These are phyloP conservation scores for Nymphalis c-album DNA, from an alignment of 2,888 invertebrate genomes.

Conservation along the genomic window DNA sequence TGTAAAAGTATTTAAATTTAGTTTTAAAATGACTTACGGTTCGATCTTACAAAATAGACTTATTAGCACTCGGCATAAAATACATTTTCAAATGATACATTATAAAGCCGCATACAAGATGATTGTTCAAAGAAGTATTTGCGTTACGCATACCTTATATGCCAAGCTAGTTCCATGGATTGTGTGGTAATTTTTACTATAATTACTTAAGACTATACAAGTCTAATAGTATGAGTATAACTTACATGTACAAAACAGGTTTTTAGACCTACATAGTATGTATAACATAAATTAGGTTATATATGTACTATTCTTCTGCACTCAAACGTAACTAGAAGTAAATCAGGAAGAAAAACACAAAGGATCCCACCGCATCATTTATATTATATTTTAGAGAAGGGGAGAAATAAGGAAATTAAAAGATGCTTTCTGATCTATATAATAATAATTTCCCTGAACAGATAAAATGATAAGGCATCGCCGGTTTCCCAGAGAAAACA, in stretches of 20 bases:
- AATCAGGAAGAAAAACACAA: too few species aligned
- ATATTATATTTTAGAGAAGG: too few species aligned
- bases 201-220: neutral
- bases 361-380: too few species aligned
- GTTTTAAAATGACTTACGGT: conserved; percentile 26
- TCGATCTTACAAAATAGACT: conserved; percentile 25
- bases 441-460: too few species aligned
- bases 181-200: conserved; percentile 9
- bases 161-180: conserved; percentile 14
- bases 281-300: too few species aligned
- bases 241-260: neutral
- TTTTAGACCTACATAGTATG: too few species aligned
- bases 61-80: conserved; percentile 21
- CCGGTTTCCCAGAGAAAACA: too few species aligned
- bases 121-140: conserved; percentile 20
- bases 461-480: too few species aligned
- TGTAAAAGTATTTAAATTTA: conserved; percentile 32
- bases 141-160: conserved; percentile 16
- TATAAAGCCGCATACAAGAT: neutral
- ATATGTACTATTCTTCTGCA: too few species aligned
- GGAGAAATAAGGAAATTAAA: too few species aligned
- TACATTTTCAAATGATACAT: conserved; percentile 12
- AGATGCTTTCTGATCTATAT: too few species aligned
- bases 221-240: neutral
- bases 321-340: too few species aligned